Evolutionary conservation across 2,888 invertebrate genomes (phyloP), one percentile per base, ranked within the genome.

Genomic region (Isotomurus palustris): DNA sequence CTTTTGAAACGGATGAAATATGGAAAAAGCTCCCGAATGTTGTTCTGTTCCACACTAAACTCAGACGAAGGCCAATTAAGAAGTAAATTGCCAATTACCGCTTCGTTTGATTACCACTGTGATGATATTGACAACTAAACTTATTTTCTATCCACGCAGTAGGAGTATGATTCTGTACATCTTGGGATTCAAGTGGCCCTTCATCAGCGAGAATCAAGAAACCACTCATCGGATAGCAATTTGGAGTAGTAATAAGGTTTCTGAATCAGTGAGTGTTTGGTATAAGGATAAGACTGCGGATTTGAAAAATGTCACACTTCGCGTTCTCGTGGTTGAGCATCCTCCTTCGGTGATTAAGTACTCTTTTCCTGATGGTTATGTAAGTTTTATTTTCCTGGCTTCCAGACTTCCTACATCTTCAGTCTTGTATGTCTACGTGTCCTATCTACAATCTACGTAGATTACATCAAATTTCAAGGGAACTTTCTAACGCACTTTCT

Each of bases 21-120:
- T 70, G 70, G 70, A 64, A 62, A 48, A 70, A 70, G 43, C 58
- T 70, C 24, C 60, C 68, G 5, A 67, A 68, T 38, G 67, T 62
- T 8, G 63, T 70, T 32, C 53, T 70, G 2, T 67, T 70, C 41
- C 62, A 70, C 36, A 59, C 62, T 10, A 68, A 60, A 38, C 27
- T 62, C 2, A 58, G 54, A 44, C 47, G 50, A 27, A 45, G 58
- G 6, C 17, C 28, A 44, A 43, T 53, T 2, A 41, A 56, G 32
- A 58, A 50, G 62, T 58, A 29, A 35, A 5, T 10, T 48, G 8
- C 4, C 22, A 6, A 21, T 19, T 44, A 14, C 44, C 22, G 17
- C 44, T 44, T 44, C n/a, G 6, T 12, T 17, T 17, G 6, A 8
- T 40, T 14, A 10, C 32, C 8, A 14, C 32, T 32, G 32, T 17